phyloP scores from a whole-genome alignment of 2,113 vertebrate species.

The Protobothrops flavoviridis region DNA sequence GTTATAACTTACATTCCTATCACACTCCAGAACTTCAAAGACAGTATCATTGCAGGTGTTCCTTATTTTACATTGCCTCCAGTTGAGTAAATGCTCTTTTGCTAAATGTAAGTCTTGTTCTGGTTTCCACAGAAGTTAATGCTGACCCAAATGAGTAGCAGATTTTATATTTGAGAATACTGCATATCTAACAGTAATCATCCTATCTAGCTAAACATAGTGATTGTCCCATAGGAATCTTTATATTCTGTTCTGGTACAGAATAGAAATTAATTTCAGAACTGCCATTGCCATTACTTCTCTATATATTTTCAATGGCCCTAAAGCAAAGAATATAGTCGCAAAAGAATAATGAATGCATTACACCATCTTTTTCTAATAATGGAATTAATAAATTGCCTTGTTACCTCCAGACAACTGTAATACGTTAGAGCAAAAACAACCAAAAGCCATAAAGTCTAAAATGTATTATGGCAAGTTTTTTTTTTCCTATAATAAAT shows the following conservation, averaged over 20 bases:
- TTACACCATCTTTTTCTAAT: background rate
- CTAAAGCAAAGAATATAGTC: background rate
- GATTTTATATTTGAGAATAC: background rate
- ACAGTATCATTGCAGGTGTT: background rate
- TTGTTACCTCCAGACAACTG: background rate
- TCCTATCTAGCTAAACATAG: background rate
- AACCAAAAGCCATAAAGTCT: background rate
- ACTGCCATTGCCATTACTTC: background rate
- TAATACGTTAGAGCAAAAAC: background rate
- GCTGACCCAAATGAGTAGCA: background rate
- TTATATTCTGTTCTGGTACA: background rate
- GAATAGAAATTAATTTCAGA: background rate
- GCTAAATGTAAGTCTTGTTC: background rate
- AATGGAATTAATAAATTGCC: slow-evolving; percentile 8
- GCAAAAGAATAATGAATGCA: background rate
- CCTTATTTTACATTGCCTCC: background rate
- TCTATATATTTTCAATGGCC: background rate
- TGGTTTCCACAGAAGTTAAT: background rate
- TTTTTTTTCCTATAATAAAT: background rate
- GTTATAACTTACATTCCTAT: background rate
- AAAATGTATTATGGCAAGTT: background rate
- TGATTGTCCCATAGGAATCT: background rate
- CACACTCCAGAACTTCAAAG: background rate
- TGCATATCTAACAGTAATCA: background rate
- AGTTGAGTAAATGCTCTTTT: background rate